These are phyloP conservation scores for Merluccius polli DNA, from an alignment of 2,797 vertebrate species.

Conservation along the genomic window DNA sequence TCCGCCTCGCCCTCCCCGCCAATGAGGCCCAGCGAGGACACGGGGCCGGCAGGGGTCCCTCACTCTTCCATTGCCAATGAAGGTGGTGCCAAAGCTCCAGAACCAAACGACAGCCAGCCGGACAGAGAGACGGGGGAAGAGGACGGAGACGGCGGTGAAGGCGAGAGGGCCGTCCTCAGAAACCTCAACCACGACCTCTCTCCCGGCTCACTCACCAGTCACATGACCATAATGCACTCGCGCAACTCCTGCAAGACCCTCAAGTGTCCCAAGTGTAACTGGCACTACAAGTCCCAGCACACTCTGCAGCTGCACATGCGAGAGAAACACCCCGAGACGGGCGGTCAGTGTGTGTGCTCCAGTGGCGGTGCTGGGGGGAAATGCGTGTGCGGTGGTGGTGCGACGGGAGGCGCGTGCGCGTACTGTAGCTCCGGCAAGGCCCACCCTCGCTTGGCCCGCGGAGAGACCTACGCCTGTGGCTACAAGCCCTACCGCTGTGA, in stretches of 20 bases:
- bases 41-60: constrained; percentile 69
- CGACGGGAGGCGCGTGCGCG: constrained; percentile 83
- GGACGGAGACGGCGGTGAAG: constrained; percentile 50
- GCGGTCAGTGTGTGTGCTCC: constrained; percentile 86
- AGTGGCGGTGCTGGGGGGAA: constrained; percentile 77
- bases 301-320: constrained; percentile 99
- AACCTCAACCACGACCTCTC: constrained; percentile 82
- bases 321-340: constrained; percentile 95
- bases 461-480: constrained; percentile 97
- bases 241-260: constrained; percentile 99
- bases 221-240: constrained; percentile 98
- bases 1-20: constrained; percentile 64
- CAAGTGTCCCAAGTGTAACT: constrained; percentile 99
- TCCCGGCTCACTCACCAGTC: constrained; percentile 76
- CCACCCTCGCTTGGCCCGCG: constrained; percentile 93
- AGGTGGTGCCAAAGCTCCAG: constrained; percentile 93
- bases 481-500: constrained; percentile 99
- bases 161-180: constrained; percentile 53
- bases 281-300: constrained; percentile 99
- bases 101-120: constrained; percentile 85
- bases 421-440: constrained; percentile 95
- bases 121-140: constrained; percentile 58
- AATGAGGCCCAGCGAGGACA: constrained; percentile 79
- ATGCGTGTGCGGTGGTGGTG: constrained; percentile 71
- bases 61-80: constrained; percentile 82